Evolutionary conservation across 2,113 vertebrate species (phyloP).

Genomic region (Zosterops pallidus): DNA sequence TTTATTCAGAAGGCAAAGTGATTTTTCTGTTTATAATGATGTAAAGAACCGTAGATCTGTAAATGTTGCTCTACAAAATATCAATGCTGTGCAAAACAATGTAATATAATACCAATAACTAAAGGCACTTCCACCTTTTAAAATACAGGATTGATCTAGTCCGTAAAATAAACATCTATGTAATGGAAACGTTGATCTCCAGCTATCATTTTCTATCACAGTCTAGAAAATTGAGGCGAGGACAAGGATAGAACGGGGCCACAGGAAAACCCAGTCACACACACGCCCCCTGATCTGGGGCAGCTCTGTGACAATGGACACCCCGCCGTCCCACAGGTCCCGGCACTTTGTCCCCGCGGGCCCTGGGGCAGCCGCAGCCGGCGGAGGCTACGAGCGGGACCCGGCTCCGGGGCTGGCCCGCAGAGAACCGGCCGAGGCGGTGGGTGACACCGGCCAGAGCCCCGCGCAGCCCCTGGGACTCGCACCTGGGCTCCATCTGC

Average conservation of each 20-base stretch:
- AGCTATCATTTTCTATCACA: not conserved
- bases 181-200: not conserved
- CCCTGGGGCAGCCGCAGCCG: not conserved
- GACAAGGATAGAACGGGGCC: not conserved
- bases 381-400: not conserved
- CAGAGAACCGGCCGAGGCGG: not conserved
- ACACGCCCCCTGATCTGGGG: accelerated
- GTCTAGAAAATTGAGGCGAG: not conserved
- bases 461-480: too few relatives aligned
- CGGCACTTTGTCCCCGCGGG: not conserved
- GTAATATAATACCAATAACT: not conserved
- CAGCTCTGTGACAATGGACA: not conserved
- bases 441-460: too few relatives aligned
- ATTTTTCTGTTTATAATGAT: not conserved
- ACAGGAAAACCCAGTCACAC: accelerated
- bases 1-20: not conserved
- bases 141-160: not conserved
- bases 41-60: not conserved
- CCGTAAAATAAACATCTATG: not conserved
- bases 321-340: not conserved
- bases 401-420: not conserved
- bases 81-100: not conserved
- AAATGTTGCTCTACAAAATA: not conserved
- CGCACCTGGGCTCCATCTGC: not conserved
- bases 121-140: not conserved